phyloP scores from a whole-genome alignment of 2,888 invertebrate species.

The Oegoconia quadripuncta region DNA sequence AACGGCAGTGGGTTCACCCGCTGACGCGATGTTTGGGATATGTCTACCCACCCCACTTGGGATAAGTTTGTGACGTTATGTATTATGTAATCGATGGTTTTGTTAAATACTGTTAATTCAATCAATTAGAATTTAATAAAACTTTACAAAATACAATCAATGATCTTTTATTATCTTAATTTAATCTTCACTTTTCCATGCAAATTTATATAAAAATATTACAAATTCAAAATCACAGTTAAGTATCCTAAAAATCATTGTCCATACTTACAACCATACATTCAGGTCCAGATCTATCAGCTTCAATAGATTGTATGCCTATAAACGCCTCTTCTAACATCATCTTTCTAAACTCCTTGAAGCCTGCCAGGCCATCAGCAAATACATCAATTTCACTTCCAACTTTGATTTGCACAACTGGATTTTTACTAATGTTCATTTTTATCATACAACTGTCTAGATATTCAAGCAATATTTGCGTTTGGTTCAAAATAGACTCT shows the following conservation, averaged over 20 bases:
- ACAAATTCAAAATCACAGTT: background rate
- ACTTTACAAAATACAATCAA: no score
- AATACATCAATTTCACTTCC: conserved; percentile 54
- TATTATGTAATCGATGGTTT: no score
- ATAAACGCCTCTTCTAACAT: conserved; percentile 36
- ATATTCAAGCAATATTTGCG: conserved; percentile 40
- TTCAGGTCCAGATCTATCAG: conserved; percentile 17
- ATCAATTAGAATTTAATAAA: no score
- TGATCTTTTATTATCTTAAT: no score
- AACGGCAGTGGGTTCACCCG: no score
- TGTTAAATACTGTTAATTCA: no score
- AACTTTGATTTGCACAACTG: conserved; percentile 33
- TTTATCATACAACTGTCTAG: conserved; percentile 49
- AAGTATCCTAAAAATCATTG: conserved; percentile 7
- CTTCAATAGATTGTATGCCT: conserved; percentile 29
- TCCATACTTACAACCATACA: conserved; percentile 31
- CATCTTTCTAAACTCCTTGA: conserved; percentile 38
- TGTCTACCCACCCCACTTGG: no score
- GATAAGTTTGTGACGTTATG: no score
- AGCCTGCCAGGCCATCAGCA: conserved; percentile 37
- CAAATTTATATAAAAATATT: background rate
- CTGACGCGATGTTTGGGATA: no score
- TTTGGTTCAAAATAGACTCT: conserved; percentile 42
- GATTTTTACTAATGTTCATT: conserved; percentile 50
- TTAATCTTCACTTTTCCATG: background rate